Evolutionary conservation across 2,113 vertebrate species (phyloP), one percentile per base, ranked within the genome.

Genomic region (Marmota flaviventris): DNA sequence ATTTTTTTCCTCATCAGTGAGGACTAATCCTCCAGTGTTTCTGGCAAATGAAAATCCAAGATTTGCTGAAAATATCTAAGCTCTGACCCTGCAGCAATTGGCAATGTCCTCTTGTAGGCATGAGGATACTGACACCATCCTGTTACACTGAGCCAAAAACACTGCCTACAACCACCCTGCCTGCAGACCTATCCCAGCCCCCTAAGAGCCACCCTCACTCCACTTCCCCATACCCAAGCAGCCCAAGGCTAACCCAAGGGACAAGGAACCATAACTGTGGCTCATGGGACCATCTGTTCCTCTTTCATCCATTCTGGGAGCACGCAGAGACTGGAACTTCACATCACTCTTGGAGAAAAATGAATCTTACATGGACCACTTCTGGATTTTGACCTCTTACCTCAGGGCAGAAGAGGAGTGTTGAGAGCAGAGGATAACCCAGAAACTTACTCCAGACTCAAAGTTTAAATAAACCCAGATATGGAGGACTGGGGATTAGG

Each of bases 1-100:
- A 11, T 69, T 87, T 93, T 91, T 87, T 70, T 70, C 34, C 63
- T 96, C 92, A 32, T 89, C 63, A 69, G 75, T 61, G 69, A 91
- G 22, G 39, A 91, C 32, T 76, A 69, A 95, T 93, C 37, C 37
- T 85, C 14, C 25, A 85, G 29, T 61, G 56, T 92, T 89, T 77
- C 81, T 85, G 76, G 45, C 45, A 78, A 91, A 70, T 82, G 51
- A 56, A 86, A 96, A 48, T 25, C 77, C 63, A 89, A 91, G 77
- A 63, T 39, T 78, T 53, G 34, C 79, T 82, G 34, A 91, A 83
- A 70, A 89, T 37, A 91, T 5, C 67, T 77, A 39, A 22, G 8
- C 61, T 9, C 77, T 63, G 72, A 88, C 85, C 76, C 58, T 76
- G 24, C 3, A 29, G 53, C 17, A 56, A 70, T 25, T 16, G 27